phyloP scores from a whole-genome alignment of 2,888 invertebrate species.

The Mythimna lalbum region DNA sequence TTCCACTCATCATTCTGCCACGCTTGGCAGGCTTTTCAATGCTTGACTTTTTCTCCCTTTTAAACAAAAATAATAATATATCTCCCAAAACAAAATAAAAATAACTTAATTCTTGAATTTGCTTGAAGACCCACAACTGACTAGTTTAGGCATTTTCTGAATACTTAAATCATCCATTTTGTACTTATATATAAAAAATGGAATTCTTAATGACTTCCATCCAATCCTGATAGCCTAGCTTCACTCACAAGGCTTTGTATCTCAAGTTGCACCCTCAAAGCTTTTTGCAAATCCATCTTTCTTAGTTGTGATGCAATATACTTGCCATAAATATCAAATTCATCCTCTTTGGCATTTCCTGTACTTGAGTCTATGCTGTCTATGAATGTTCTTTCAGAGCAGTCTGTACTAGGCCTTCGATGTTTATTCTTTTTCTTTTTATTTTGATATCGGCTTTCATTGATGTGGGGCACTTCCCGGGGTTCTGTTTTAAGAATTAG shows the following conservation, averaged over 20 bases:
- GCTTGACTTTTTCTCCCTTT: too few species aligned
- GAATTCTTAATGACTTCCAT: slow-evolving; percentile 44
- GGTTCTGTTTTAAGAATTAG: slow-evolving; percentile 75
- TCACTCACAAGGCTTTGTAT: slow-evolving; percentile 84
- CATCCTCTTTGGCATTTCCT: slow-evolving; percentile 78
- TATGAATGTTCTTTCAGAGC: slow-evolving; percentile 70
- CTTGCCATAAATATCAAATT: slow-evolving; percentile 87
- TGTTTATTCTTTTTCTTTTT: slow-evolving; percentile 78
- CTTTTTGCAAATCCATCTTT: slow-evolving; percentile 81
- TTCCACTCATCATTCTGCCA: too few species aligned
- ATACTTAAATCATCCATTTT: not conserved
- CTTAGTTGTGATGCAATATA: slow-evolving; percentile 86
- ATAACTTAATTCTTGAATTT: not conserved
- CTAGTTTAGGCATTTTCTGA: not conserved
- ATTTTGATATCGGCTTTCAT: slow-evolving; percentile 58
- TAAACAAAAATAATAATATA: not conserved
- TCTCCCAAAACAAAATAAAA: not conserved
- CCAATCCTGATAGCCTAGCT: slow-evolving; percentile 79
- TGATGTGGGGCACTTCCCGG: slow-evolving; percentile 57
- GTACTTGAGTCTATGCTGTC: slow-evolving; percentile 68
- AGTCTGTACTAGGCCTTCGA: slow-evolving; percentile 71
- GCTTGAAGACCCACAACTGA: slow-evolving; percentile 3
- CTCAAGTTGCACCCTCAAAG: slow-evolving; percentile 81
- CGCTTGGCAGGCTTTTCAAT: not conserved
- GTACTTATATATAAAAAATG: not conserved